These are phyloP conservation scores for Sesia bembeciformis DNA, from an alignment of 2,888 invertebrate genomes.

Conservation along the genomic window DNA sequence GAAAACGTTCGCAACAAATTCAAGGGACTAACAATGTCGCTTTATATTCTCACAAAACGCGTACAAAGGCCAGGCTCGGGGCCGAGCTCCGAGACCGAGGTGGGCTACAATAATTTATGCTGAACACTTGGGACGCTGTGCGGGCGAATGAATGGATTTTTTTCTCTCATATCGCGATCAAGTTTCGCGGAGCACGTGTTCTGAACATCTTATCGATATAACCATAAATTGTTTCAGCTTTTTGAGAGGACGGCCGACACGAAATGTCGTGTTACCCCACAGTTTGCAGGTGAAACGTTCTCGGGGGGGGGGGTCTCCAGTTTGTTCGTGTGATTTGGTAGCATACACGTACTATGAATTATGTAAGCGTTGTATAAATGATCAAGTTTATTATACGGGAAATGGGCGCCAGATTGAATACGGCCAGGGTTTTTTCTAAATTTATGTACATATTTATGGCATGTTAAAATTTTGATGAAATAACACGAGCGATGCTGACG, in stretches of 20 bases:
- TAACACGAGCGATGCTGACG: too few species aligned
- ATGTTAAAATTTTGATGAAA: too few species aligned
- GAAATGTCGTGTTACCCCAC: constrained; percentile 10
- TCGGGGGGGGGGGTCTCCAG: background rate
- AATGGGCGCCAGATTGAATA: too few species aligned
- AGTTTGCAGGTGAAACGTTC: background rate
- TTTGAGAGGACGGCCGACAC: constrained; percentile 8
- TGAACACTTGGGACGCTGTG: background rate
- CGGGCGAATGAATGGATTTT: constrained; percentile 10
- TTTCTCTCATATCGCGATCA: constrained; percentile 17
- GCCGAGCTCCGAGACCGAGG: background rate
- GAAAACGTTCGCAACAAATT: too few species aligned
- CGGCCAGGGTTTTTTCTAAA: too few species aligned
- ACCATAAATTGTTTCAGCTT: constrained; percentile 34
- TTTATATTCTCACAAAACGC: too few species aligned
- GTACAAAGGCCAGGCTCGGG: too few species aligned
- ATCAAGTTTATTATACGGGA: too few species aligned
- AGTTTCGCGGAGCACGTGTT: constrained; percentile 19
- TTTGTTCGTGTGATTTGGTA: background rate
- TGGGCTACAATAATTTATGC: background rate
- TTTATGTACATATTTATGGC: too few species aligned
- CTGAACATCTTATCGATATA: constrained; percentile 30
- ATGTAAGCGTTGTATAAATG: background rate
- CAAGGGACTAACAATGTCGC: too few species aligned
- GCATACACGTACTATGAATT: background rate